Percentiles rank a stretch among this genome's conserved stretches.
Conservation (phyloP, 2,888 invertebrate species). For the Anagyrus pseudococci region DNA sequence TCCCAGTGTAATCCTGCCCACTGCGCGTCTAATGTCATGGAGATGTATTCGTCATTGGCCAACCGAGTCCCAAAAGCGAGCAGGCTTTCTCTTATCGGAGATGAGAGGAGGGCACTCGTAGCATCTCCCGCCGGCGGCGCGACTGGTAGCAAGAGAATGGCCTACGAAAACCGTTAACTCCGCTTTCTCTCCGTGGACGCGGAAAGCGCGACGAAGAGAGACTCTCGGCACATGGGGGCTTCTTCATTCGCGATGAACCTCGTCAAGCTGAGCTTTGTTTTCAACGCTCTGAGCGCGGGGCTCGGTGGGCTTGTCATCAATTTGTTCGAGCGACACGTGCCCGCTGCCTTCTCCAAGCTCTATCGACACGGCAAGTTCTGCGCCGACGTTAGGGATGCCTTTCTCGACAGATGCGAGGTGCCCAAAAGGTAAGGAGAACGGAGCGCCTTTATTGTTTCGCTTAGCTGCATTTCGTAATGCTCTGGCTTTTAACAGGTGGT, state of each 20-base stretch:
- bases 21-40: too few relatives aligned
- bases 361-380: slow-evolving; percentile 79
- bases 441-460: not conserved
- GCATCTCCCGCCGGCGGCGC: too few relatives aligned
- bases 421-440: slow-evolving; percentile 68
- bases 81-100: too few relatives aligned
- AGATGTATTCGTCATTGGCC: too few relatives aligned
- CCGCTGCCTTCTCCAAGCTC: slow-evolving; percentile 69
- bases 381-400: slow-evolving; percentile 63
- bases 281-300: slow-evolving; percentile 54
- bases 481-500: slow-evolving; percentile 64
- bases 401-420: slow-evolving; percentile 67
- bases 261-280: slow-evolving; percentile 48
- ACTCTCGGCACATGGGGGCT: slow-evolving; percentile 3
- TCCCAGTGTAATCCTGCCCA: too few relatives aligned
- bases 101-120: too few relatives aligned
- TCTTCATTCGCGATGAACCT: slow-evolving; percentile 45
- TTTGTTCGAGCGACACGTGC: slow-evolving; percentile 71
- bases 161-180: not conserved
- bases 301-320: slow-evolving; percentile 70
- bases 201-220: not conserved
- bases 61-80: too few relatives aligned
- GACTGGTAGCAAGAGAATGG: too few relatives aligned
- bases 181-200: not conserved
- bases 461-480: not conserved